Evolutionary conservation across 2,113 vertebrate genomes (phyloP).

Genomic region (Pleuronectes platessa): DNA sequence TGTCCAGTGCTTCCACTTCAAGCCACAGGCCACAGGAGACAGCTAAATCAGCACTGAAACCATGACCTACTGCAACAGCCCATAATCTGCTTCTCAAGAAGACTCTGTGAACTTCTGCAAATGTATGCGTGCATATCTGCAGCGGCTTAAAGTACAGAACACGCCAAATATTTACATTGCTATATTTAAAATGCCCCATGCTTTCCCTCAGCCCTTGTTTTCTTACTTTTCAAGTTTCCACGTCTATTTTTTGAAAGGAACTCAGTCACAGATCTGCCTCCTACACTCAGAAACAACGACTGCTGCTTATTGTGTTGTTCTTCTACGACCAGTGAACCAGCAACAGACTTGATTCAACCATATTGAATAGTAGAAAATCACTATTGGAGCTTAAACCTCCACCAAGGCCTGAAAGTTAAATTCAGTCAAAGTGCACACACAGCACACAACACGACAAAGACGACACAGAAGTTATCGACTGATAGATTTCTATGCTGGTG

Average conservation of each 20-base stretch:
- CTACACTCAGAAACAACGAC: background rate
- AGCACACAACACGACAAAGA: too few relatives aligned
- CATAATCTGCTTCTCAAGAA: conserved; percentile 10
- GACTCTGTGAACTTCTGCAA: background rate
- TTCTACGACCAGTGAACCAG: too few relatives aligned
- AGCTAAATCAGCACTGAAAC: background rate
- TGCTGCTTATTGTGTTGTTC: too few relatives aligned
- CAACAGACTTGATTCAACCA: too few relatives aligned
- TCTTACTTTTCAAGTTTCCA: background rate
- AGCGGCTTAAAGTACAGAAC: background rate
- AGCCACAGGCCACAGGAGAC: conserved; percentile 4
- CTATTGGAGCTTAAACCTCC: too few relatives aligned
- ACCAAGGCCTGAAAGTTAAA: too few relatives aligned
- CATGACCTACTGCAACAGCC: background rate
- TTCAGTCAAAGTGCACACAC: too few relatives aligned
- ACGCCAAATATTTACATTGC: conserved; percentile 8
- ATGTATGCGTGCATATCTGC: background rate
- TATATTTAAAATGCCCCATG: conserved; percentile 1
- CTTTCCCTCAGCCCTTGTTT: background rate
- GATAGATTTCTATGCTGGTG: too few relatives aligned
- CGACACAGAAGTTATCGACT: too few relatives aligned
- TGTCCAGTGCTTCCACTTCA: background rate
- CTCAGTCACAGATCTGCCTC: background rate
- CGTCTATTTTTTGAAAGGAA: background rate
- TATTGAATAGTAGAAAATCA: too few relatives aligned